Base-by-base conservation (phyloP, 2,888 invertebrate species). In the Stenchaetothrips biformis region DNA sequence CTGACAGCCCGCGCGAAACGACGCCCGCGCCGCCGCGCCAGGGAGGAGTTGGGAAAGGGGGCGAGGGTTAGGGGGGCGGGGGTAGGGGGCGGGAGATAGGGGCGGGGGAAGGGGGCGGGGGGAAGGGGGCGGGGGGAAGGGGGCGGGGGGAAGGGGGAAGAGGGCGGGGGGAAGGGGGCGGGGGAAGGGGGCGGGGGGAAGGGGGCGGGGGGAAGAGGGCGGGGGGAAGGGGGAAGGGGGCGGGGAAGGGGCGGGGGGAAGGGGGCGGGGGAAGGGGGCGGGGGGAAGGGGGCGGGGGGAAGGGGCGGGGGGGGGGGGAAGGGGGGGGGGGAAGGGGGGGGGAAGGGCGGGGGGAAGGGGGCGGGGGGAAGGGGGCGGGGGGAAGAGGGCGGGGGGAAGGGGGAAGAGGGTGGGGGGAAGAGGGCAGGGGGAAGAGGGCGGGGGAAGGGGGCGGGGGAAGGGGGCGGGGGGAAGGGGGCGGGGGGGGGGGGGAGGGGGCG, bases 1-100 rank as follows among this genome's bases (percentile, higher is more conserved):
- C 67, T 74, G 67, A 74, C 67, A 74, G 25, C 21, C 67, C 25
- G 67, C 67, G 67, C 67, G 21, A 74, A 21, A 25, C 67, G 25
- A 11, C 53, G 53, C 53, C 53, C 67, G 18, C 53, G 53, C 53
- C 53, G 25, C 67, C 7, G 7, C 11, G 21, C 11, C 67, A 21
- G 21, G 67, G 21, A 53, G 53, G 53, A 53, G 13, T 11, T 11
- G 13, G 16, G 16, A 16, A 16, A 53, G 53, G 2, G 53, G 53
- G 53, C 11, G 53, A 16, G 49, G 49, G 49, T 9, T 7, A 13
- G 49, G 13, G 49, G 49, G 49, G 13, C 8, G 49, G 49, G 13
- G 49, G 53, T 11, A 53, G 53, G 53, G 53, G 53, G 6, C 2
- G 53, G 53, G 53, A n/a, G n/a, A n/a, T 18, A 16, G 13, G 59